Conservation (phyloP, 1,140 invertebrate genomes). For the Pseudomyrmex concolor region DNA sequence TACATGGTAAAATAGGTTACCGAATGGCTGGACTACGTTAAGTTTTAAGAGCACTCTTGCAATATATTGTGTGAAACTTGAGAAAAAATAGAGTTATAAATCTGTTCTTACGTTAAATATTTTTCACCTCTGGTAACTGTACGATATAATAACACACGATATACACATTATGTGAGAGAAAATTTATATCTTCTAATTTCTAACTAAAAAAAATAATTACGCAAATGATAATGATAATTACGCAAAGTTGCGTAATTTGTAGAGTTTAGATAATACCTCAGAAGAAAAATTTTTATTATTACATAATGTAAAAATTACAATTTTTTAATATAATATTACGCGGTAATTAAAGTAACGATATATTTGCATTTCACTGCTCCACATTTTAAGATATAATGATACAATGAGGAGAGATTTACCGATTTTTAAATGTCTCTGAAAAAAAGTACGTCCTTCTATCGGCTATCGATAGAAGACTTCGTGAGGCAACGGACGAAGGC, state of each 20-base stretch:
- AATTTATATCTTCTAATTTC: neutral
- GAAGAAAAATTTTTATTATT: neutral
- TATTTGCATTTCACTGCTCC: neutral
- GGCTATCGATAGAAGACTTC: neutral
- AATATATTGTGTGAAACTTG: neutral
- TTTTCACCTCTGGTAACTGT: neutral
- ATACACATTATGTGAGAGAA: no score
- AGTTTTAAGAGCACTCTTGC: neutral
- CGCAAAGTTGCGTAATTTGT: no score
- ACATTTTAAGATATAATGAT: neutral
- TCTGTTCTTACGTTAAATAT: neutral
- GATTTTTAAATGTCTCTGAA: neutral
- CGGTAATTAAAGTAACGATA: no score
- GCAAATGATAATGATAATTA: no score
- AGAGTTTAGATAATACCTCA: no score
- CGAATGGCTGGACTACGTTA: neutral
- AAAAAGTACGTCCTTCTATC: constrained; percentile 13
- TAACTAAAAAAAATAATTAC: no score
- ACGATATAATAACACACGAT: neutral
- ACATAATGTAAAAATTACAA: neutral
- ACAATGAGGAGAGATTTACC: neutral
- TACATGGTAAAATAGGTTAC: neutral
- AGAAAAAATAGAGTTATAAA: neutral
- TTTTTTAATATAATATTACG: neutral
- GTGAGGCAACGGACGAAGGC: constrained; percentile 65